These are phyloP conservation scores for Agelastica alni DNA, from an alignment of 2,888 invertebrate species.

Conservation along the genomic window DNA sequence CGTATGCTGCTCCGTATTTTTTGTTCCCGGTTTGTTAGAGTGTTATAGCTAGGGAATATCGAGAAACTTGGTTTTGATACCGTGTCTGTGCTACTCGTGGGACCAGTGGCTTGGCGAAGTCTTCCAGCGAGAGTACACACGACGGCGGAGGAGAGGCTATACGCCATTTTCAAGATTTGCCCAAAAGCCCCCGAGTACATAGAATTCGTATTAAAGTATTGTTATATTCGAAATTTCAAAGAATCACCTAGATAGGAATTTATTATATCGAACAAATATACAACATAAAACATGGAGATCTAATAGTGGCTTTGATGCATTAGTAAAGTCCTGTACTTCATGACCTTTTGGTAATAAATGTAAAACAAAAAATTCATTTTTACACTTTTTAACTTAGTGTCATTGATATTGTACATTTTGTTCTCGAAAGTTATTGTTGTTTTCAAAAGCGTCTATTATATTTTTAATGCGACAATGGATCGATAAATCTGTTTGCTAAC, in stretches of 20 bases:
- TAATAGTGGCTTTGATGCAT: neutral
- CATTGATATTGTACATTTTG: too few species aligned
- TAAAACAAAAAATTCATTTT: neutral
- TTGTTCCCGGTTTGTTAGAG: too few species aligned
- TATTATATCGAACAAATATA: neutral
- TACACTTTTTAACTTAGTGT: neutral
- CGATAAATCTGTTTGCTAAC: too few species aligned
- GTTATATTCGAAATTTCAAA: conserved; percentile 41
- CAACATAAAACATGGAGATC: neutral
- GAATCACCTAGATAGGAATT: conserved; percentile 36
- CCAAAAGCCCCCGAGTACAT: conserved; percentile 52
- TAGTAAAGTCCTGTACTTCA: neutral
- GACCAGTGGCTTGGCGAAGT: conserved; percentile 36
- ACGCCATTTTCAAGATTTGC: conserved; percentile 53
- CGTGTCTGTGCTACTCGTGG: conserved; percentile 33
- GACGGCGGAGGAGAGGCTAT: conserved; percentile 39
- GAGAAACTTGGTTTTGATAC: conserved; percentile 28
- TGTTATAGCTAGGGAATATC: too few species aligned
- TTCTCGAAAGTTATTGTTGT: too few species aligned
- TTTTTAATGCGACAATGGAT: too few species aligned
- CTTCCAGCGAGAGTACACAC: conserved; percentile 38
- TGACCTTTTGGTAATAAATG: neutral
- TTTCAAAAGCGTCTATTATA: too few species aligned
- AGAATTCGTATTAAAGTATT: conserved; percentile 52
- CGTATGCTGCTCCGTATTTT: too few species aligned